Conservation (phyloP, 1,140 invertebrate species). For the Hesperophylax magnus region DNA sequence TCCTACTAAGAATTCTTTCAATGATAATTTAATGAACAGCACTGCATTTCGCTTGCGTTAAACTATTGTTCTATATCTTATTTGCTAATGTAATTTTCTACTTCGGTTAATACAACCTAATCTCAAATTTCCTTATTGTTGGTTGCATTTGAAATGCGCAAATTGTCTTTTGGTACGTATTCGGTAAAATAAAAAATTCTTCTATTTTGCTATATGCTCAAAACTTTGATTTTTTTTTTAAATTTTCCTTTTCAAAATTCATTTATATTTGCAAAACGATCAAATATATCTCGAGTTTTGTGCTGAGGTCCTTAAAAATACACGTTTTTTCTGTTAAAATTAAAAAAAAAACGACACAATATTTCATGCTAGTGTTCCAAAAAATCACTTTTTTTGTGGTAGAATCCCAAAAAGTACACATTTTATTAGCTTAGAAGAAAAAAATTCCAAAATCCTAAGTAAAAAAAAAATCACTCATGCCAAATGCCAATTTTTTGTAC, state of each 20-base stretch:
- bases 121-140: not conserved
- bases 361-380: too few relatives aligned
- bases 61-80: too few relatives aligned
- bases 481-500: too few relatives aligned
- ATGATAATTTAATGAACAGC: not conserved
- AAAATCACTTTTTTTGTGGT: too few relatives aligned
- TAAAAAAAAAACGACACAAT: too few relatives aligned
- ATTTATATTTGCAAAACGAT: constrained; percentile 45
- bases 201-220: not conserved
- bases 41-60: not conserved
- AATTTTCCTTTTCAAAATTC: constrained; percentile 21
- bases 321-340: too few relatives aligned
- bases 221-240: not conserved
- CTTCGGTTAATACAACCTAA: not conserved
- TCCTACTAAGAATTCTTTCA: not conserved
- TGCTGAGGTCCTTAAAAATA: too few relatives aligned
- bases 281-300: constrained; percentile 42
- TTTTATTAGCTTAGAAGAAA: too few relatives aligned
- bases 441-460: too few relatives aligned
- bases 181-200: not conserved
- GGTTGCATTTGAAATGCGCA: not conserved
- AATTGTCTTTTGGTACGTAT: too few relatives aligned
- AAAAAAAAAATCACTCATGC: too few relatives aligned
- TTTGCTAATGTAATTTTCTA: not conserved
- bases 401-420: too few relatives aligned